phyloP scores from a whole-genome alignment of 2,797 vertebrate genomes.

The Muscicapa striata region DNA sequence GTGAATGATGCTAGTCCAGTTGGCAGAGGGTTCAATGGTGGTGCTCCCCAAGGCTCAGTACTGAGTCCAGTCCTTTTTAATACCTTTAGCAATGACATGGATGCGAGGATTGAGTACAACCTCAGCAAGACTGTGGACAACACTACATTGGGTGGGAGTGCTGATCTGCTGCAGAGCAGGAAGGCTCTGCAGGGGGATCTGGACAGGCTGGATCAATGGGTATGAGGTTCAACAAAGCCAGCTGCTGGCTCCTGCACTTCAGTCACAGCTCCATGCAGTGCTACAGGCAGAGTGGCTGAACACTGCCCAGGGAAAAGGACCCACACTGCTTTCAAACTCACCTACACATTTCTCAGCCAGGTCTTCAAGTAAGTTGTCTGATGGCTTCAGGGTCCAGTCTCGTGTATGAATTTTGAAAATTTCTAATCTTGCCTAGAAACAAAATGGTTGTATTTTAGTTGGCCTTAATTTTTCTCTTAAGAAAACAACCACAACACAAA shows the following conservation, averaged over 20 bases:
- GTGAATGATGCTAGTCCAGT: neutral
- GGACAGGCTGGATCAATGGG: neutral
- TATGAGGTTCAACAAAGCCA: neutral
- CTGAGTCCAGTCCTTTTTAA: neutral
- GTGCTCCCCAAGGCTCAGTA: neutral
- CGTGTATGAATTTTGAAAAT: slow-evolving; percentile 94
- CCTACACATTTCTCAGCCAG: slow-evolving; percentile 91
- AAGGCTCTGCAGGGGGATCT: neutral
- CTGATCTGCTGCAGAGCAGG: neutral
- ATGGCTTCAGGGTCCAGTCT: slow-evolving; percentile 87
- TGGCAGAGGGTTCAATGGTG: neutral
- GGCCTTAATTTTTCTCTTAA: neutral
- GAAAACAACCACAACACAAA: neutral
- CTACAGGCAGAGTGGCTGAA: neutral
- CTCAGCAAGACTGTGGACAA: neutral
- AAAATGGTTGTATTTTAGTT: neutral
- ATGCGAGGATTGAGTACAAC: neutral
- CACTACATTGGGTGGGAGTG: accelerated
- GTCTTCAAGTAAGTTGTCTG: slow-evolving; percentile 88
- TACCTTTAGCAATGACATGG: neutral
- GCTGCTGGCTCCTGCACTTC: neutral
- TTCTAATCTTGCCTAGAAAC: slow-evolving; percentile 88
- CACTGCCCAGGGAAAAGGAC: neutral
- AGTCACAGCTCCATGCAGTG: neutral
- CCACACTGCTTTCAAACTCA: slow-evolving; percentile 68